Evolutionary conservation across 2,113 vertebrate species (phyloP).

Genomic region (Hirundichthys speculiger): DNA sequence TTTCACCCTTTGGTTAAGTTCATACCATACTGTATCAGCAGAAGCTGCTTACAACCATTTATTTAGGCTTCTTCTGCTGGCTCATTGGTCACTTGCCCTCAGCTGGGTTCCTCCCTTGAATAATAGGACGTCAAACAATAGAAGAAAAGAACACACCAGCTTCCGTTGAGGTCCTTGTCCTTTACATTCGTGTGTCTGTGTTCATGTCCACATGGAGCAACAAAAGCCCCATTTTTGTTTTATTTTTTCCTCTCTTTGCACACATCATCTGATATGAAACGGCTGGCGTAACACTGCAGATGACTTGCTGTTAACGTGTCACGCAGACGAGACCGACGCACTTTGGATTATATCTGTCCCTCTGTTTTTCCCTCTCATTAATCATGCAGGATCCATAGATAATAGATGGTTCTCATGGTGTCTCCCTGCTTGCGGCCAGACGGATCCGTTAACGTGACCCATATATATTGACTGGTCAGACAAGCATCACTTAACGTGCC

Average conservation of each 20-base stretch:
- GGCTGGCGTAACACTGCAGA: conserved; percentile 17
- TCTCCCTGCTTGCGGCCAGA: conserved; percentile 58
- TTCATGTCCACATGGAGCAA: no score
- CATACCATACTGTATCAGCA: conserved; percentile 1
- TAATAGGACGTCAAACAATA: conserved; percentile 2
- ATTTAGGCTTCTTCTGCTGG: conserved; percentile 14
- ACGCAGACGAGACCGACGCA: conserved; percentile 33
- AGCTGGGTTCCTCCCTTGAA: conserved; percentile 11
- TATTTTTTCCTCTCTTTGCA: not conserved
- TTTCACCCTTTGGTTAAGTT: not conserved
- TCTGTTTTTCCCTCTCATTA: conserved; percentile 43
- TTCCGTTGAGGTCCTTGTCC: not conserved
- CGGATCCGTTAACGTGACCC: conserved; percentile 64
- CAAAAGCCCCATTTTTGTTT: not conserved
- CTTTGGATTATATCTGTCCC: conserved; percentile 43
- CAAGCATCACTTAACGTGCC: conserved; percentile 25
- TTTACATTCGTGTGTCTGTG: conserved; percentile 1
- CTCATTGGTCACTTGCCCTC: conserved; percentile 1
- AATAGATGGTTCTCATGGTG: conserved; percentile 65
- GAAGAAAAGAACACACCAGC: conserved; percentile 18
- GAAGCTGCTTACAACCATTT: conserved; percentile 1
- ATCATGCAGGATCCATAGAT: conserved; percentile 70
- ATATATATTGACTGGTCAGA: conserved; percentile 48
- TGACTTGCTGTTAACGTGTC: conserved; percentile 23
- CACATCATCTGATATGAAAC: conserved; percentile 19